phyloP scores from a whole-genome alignment of 2,797 vertebrate genomes.

The Malurus leucopterus region DNA sequence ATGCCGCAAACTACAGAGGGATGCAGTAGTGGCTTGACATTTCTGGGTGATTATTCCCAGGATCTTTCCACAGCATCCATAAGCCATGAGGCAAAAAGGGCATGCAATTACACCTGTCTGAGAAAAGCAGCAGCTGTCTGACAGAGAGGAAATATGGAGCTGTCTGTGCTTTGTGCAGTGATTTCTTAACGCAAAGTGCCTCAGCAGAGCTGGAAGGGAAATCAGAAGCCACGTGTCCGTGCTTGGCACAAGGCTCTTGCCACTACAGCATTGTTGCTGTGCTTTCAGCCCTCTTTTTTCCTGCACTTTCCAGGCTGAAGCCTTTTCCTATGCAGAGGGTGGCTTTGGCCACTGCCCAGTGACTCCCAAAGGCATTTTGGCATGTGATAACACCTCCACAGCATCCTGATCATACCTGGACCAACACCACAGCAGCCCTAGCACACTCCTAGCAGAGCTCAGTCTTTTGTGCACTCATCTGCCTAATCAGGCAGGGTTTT shows the following conservation, averaged over 20 bases:
- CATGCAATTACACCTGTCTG: background rate
- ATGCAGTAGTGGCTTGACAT: background rate
- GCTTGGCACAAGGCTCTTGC: background rate
- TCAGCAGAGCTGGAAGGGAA: background rate
- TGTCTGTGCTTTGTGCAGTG: background rate
- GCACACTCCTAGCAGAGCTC: background rate
- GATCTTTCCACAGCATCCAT: background rate
- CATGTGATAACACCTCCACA: rapidly evolving
- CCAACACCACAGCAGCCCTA: background rate
- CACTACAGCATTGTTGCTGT: background rate
- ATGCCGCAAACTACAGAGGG: background rate
- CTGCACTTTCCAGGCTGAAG: background rate
- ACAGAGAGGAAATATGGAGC: background rate
- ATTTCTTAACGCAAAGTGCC: background rate
- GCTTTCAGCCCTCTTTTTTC: background rate
- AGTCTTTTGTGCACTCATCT: background rate
- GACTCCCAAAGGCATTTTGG: background rate
- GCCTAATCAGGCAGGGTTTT: background rate
- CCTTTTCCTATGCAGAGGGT: background rate
- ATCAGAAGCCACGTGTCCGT: background rate
- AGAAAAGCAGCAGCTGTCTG: background rate
- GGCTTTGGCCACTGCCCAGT: background rate
- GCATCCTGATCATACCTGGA: background rate
- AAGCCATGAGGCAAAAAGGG: background rate
- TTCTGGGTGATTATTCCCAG: conserved; percentile 20